These are phyloP conservation scores for Sardina pilchardus DNA, from an alignment of 2,113 vertebrate genomes.

Conservation along the genomic window DNA sequence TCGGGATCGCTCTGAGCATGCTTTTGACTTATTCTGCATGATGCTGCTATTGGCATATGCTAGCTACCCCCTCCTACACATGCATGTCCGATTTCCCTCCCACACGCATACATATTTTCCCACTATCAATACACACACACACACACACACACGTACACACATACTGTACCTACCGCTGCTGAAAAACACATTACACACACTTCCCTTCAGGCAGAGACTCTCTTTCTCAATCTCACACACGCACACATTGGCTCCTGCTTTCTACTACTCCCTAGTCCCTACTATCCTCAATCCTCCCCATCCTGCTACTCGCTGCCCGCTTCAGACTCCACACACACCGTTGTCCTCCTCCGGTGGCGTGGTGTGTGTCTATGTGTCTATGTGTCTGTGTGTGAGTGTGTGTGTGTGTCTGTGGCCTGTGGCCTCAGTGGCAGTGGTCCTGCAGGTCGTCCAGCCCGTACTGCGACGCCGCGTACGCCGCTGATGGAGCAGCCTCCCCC, in stretches of 20 bases:
- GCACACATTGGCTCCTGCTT: not conserved
- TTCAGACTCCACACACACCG: not conserved
- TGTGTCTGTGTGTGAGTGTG: not conserved
- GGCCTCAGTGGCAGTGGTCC: constrained; percentile 55
- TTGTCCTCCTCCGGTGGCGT: not conserved
- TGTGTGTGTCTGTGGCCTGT: not conserved
- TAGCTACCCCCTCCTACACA: not conserved
- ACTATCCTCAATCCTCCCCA: constrained; percentile 21
- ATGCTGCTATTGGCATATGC: not conserved
- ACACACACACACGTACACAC: not conserved
- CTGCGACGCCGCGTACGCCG: constrained; percentile 62
- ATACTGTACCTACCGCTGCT: not conserved
- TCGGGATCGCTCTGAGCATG: not conserved
- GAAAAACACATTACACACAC: not conserved
- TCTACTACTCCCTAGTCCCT: too few relatives aligned
- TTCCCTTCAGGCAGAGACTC: not conserved
- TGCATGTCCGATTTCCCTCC: not conserved
- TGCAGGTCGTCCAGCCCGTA: constrained; percentile 64
- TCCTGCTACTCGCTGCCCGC: too few relatives aligned
- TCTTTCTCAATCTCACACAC: not conserved
- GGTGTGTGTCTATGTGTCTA: not conserved
- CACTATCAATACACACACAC: not conserved
- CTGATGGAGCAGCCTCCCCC: constrained; percentile 71
- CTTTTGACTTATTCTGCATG: not conserved
- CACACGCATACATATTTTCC: not conserved